Evolutionary conservation across 2,797 vertebrate genomes (phyloP), one percentile per base, ranked within the genome.

Genomic region (Nasua narica): DNA sequence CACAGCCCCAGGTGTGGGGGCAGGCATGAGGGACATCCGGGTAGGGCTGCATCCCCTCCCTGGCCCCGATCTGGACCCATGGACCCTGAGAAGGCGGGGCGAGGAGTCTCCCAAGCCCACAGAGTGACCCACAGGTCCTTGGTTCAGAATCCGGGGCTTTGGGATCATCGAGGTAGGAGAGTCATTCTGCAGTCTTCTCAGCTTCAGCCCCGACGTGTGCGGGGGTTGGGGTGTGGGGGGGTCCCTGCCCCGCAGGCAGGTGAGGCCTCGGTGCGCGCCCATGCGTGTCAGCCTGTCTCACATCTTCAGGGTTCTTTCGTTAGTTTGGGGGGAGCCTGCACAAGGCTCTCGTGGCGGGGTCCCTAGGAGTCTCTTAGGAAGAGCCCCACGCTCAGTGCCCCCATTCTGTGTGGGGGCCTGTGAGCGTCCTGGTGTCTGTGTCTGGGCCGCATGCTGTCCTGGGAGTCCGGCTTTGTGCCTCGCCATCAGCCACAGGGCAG

Each of bases 161-260:
- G 25, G 37, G 60, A 43, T 15, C 78, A 14, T 14, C 2, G 1
- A 16, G 25, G 18, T 32, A 1, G 32, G 19, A 0, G 1, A 16
- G 5, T n/a, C 11, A 2, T 27, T 40, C 76, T 4, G 1, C 25
- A 25, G 40, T 29, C 12, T 2, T 25, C 69, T 29, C 0, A 0
- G 60, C 37, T 23, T 27, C 8, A 0, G 21, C 14, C 29, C 29
- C 35, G 16, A 14, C 12, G 19, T 37, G 74, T 35, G 40, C 8
- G 37, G 50, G 21, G 48, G 14, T 50, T 32, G 62, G 21, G 48
- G 48, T 19, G 48, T 14, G 29, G 12, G 3, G 2, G 0, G 52
- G 32, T 16, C 9, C 60, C 74, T 0, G 0, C 43, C n/a, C 9
- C 6, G 0, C 8, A 14, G 86, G 67, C 67, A 7, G 10, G 29